Percentiles rank a stretch among this genome's conserved stretches.
These are phyloP conservation scores for Coregonus clupeaformis DNA, from an alignment of 2,113 vertebrate genomes.

Conservation along the genomic window DNA sequence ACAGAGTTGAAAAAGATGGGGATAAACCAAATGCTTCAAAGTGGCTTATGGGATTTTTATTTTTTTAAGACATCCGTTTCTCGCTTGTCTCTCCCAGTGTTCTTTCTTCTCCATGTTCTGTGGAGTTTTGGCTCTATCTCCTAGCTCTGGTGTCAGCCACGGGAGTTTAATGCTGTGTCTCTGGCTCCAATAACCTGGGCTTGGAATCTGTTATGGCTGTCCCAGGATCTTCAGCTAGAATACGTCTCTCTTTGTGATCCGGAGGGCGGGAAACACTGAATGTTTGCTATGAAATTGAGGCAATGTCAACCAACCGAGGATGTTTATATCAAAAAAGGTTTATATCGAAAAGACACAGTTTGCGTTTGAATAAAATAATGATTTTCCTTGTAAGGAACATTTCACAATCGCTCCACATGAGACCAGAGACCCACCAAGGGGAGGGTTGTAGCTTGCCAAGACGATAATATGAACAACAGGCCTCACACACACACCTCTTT, in stretches of 20 bases:
- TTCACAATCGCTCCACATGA: not conserved
- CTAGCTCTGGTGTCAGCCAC: not conserved
- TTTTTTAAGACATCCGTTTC: no score
- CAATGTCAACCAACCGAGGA: not conserved
- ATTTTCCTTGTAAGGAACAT: no score
- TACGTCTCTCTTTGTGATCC: conserved; percentile 20
- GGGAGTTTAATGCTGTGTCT: not conserved
- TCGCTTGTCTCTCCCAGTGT: no score
- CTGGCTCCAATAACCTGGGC: conserved; percentile 20
- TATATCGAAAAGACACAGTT: not conserved
- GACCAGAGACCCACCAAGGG: not conserved
- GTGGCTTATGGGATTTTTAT: no score
- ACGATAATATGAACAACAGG: not conserved
- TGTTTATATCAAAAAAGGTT: not conserved
- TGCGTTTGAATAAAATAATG: not conserved
- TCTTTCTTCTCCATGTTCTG: no score
- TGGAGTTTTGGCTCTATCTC: no score
- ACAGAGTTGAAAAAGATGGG: no score
- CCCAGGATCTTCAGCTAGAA: conserved; percentile 13
- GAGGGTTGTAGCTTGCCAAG: not conserved
- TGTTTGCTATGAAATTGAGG: not conserved
- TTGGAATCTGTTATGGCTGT: conserved; percentile 42
- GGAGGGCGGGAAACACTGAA: not conserved
- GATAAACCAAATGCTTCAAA: no score
- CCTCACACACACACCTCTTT: not conserved